phyloP scores from a whole-genome alignment of 2,113 vertebrate species.

The Aviceda subcristata region DNA sequence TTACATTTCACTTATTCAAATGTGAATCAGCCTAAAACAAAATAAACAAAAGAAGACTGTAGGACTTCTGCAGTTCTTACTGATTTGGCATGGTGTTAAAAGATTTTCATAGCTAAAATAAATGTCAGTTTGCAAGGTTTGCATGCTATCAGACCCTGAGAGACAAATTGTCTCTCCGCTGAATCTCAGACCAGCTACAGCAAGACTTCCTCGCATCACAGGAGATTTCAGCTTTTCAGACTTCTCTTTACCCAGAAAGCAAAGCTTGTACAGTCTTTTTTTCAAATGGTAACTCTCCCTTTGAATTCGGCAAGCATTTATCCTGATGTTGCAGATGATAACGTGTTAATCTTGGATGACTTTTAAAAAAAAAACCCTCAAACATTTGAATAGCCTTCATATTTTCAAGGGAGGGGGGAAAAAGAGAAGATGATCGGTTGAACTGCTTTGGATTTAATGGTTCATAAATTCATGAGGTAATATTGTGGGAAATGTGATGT shows the following conservation, averaged over 20 bases:
- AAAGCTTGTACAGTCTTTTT: slow-evolving; percentile 71
- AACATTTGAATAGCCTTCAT: slow-evolving; percentile 74
- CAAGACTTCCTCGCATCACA: slow-evolving; percentile 72
- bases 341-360: slow-evolving; percentile 68
- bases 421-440: slow-evolving; percentile 1
- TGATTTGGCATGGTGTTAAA: slow-evolving; percentile 19
- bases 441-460: slow-evolving; percentile 72
- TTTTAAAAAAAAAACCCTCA: slow-evolving; percentile 57
- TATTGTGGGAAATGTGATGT: slow-evolving; percentile 80
- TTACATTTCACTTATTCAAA: slow-evolving; percentile 5
- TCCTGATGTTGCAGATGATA: slow-evolving; percentile 70
- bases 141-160: slow-evolving; percentile 81
- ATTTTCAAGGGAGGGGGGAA: slow-evolving; percentile 22
- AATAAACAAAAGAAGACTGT: slow-evolving; percentile 41
- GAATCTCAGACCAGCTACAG: slow-evolving; percentile 73
- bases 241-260: slow-evolving; percentile 76
- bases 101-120: slow-evolving; percentile 88
- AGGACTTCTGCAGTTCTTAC: background rate
- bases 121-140: slow-evolving; percentile 90
- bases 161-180: slow-evolving; percentile 77
- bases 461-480: slow-evolving; percentile 78
- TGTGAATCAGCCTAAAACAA: background rate
- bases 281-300: slow-evolving; percentile 83
- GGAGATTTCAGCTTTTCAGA: slow-evolving; percentile 80
- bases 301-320: slow-evolving; percentile 73